A percentile compares a stretch with the other conserved stretches of the same genome.
Conservation (phyloP, 2,797 vertebrate species). For the Cichlasoma orientale region DNA sequence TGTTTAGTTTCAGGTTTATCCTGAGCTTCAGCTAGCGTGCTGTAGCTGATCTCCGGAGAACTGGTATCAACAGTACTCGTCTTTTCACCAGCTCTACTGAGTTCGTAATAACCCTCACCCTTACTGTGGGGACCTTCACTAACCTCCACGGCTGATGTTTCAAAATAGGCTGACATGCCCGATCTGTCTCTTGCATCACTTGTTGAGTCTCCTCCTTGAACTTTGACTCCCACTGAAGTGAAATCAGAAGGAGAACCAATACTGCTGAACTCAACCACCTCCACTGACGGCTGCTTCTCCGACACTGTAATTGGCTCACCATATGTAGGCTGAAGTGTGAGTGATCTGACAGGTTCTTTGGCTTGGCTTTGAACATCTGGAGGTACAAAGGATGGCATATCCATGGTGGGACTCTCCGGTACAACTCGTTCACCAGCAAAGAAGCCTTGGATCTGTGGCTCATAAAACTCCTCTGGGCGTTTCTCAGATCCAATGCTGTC, state of each 20-base stretch:
- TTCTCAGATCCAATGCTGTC: conserved; percentile 85
- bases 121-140: conserved; percentile 73
- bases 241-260: conserved; percentile 65
- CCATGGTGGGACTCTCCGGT: conserved; percentile 78
- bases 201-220: conserved; percentile 52
- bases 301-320: conserved; percentile 78
- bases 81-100: conserved; percentile 87
- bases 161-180: conserved; percentile 98
- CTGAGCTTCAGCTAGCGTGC: conserved; percentile 82
- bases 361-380: conserved; percentile 72
- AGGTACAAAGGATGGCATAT: conserved; percentile 73
- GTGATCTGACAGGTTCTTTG: conserved; percentile 70
- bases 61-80: conserved; percentile 60
- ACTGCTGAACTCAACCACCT: conserved; percentile 77
- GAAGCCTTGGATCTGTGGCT: conserved; percentile 85
- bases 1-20: conserved; percentile 63
- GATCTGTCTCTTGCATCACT: conserved; percentile 85
- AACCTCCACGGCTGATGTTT: conserved; percentile 91
- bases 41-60: conserved; percentile 86
- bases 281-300: conserved; percentile 81
- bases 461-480: conserved; percentile 83
- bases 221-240: conserved; percentile 56
- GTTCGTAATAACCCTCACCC: conserved; percentile 94
- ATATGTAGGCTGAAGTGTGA: conserved; percentile 70
- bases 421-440: conserved; percentile 82